Percentiles rank a stretch among this genome's conserved stretches.
These are phyloP conservation scores for Nycticryphes semicollaris DNA, from an alignment of 2,113 vertebrate species.

Conservation along the genomic window DNA sequence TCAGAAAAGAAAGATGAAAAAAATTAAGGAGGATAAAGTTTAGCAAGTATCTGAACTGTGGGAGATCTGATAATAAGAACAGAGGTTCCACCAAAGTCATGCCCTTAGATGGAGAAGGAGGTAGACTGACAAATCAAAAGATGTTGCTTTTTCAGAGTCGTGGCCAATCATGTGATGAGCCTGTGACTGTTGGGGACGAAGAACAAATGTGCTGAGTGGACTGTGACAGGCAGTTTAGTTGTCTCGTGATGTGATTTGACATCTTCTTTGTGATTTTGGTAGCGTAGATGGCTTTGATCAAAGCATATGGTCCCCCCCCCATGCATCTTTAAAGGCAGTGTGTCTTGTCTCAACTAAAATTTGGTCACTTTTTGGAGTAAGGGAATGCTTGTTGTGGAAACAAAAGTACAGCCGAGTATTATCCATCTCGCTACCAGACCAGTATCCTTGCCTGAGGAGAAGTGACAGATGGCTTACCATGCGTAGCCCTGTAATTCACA, in stretches of 20 bases:
- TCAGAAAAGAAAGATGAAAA: neutral
- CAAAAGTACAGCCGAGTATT: constrained; percentile 36
- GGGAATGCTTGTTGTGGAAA: constrained; percentile 13
- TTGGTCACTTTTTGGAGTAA: constrained; percentile 10
- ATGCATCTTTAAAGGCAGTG: neutral
- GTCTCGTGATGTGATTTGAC: constrained; percentile 38
- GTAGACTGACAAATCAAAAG: neutral
- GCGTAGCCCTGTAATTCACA: constrained; percentile 58
- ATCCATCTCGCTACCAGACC: constrained; percentile 16
- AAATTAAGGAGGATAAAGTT: neutral
- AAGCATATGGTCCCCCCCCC: neutral
- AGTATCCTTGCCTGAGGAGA: constrained; percentile 16
- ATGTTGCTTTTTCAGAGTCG: neutral
- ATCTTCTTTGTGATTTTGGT: constrained; percentile 55
- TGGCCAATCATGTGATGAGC: neutral
- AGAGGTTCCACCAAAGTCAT: neutral
- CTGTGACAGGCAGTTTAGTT: constrained; percentile 45
- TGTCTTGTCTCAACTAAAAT: neutral
- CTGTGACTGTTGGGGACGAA: neutral
- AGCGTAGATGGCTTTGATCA: constrained; percentile 43
- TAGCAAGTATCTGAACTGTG: neutral
- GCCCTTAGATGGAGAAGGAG: neutral
- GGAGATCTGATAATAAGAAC: neutral
- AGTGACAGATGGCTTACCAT: constrained; percentile 60
- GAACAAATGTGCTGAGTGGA: constrained; percentile 44